These are phyloP conservation scores for Allobates femoralis DNA, from an alignment of 2,797 vertebrate species.

Conservation along the genomic window DNA sequence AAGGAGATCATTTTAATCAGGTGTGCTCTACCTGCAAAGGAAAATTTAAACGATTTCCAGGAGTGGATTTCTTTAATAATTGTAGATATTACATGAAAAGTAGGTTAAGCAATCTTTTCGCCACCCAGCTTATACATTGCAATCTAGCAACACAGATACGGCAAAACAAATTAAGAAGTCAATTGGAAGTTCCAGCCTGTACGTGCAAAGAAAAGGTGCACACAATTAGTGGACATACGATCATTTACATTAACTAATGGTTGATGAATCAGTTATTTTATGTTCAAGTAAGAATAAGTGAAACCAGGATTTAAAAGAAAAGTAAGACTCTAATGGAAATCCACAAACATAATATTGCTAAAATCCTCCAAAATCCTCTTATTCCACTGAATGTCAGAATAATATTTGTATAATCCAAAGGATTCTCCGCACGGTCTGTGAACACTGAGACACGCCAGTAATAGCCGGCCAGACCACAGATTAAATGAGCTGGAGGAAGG, in stretches of 20 bases:
- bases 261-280: neutral
- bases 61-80: too few relatives aligned
- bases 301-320: constrained; percentile 38
- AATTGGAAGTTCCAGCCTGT: neutral
- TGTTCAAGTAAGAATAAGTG: constrained; percentile 17
- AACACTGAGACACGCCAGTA: neutral
- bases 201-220: neutral
- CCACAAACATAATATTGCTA: constrained; percentile 52
- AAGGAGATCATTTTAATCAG: too few relatives aligned
- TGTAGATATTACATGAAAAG: too few relatives aligned
- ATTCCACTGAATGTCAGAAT: constrained; percentile 51
- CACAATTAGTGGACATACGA: neutral
- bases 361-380: constrained; percentile 57
- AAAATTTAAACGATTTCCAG: too few relatives aligned
- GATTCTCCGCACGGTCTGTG: constrained; percentile 11
- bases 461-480: neutral
- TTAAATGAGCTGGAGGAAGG: neutral
- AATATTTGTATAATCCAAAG: constrained; percentile 56
- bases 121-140: too few relatives aligned
- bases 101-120: too few relatives aligned
- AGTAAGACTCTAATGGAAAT: constrained; percentile 52
- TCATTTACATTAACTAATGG: neutral
- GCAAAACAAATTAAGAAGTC: neutral
- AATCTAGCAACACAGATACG: too few relatives aligned
- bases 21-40: too few relatives aligned